Evolutionary conservation across 2,113 vertebrate species (phyloP), one percentile per base, ranked within the genome.

Genomic region (Hippocampus comes): DNA sequence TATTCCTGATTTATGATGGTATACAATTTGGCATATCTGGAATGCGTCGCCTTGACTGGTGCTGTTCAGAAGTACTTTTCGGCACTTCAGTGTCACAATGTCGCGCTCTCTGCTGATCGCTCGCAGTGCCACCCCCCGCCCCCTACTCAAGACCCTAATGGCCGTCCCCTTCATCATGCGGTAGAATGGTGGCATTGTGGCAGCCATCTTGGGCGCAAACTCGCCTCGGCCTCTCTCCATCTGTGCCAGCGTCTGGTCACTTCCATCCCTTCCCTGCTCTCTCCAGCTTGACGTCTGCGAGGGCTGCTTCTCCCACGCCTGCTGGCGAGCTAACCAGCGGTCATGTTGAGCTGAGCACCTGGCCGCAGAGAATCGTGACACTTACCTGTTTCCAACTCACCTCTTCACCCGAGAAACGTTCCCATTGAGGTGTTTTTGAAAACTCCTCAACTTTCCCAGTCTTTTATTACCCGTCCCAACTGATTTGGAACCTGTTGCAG

Each of bases 151-250:
- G 67, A 42, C 42, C 60, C 30, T 34, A 46, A 2, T 63, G 20
- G 68, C 14, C 14, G 25, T n/a, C 67, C 74, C 46, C 57, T 65
- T 46, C 71, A 68, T 27, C 65, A 2, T 46, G 11, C 46, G 11
- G 78, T 73, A 90, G 86, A 91, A 87, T 85, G 72, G 74, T 59
- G 61, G 46, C 78, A 82, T 90, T 91, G 88, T 88, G 74, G 68
- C 77, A 67, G 73, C 74, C 76, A 76, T 86, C 78, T 80, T 82
- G 73, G 67, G 5, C 25, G 75, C 70, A 74, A 78, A 78, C 73
- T 74, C 76, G 23, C 72, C 48, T 34, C 46, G 76, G 71, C 84
- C 3, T 46, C 67, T 68, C 70, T 87, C 88, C 86, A 84, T 90
- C 87, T 90, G 84, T 80, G 72, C 48, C 82, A 82, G 75, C 73